These are phyloP conservation scores for Alectura lathami DNA, from an alignment of 2,113 vertebrate genomes.

Conservation along the genomic window DNA sequence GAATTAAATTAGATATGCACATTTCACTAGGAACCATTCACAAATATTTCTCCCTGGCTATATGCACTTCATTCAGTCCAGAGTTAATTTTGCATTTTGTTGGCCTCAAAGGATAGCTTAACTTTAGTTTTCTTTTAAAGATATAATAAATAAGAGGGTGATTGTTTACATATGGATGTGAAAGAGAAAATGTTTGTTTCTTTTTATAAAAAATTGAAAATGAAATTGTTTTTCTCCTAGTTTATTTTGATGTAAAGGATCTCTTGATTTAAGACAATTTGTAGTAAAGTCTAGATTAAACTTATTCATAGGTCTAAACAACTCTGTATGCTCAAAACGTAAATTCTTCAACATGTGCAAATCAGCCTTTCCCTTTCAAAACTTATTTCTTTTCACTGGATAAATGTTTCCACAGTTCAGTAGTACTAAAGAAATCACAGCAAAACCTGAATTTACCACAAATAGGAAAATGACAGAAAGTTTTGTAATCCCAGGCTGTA, in stretches of 20 bases:
- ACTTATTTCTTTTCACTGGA: neutral
- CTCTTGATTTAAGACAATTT: neutral
- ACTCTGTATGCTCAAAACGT: neutral
- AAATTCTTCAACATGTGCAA: neutral
- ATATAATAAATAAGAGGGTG: neutral
- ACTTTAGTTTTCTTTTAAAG: slow-evolving; percentile 44
- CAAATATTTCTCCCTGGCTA: slow-evolving; percentile 55
- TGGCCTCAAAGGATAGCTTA: slow-evolving; percentile 60
- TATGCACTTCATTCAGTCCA: slow-evolving; percentile 54
- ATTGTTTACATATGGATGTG: neutral
- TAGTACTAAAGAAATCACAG: neutral
- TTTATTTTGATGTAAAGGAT: neutral
- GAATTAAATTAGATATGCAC: slow-evolving; percentile 1
- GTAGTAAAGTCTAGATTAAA: neutral
- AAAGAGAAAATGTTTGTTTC: slow-evolving; percentile 34
- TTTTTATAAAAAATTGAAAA: neutral
- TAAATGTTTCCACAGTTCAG: neutral
- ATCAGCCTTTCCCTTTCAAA: neutral
- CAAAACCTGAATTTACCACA: slow-evolving; percentile 42
- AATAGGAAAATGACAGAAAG: slow-evolving; percentile 43
- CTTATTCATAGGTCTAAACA: neutral
- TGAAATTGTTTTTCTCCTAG: fast-evolving
- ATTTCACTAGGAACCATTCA: slow-evolving; percentile 37
- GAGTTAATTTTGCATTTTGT: slow-evolving; percentile 65
- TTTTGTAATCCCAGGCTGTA: neutral